Base-by-base conservation (phyloP, 2,888 invertebrate species). In the Amphipoea oculea region DNA sequence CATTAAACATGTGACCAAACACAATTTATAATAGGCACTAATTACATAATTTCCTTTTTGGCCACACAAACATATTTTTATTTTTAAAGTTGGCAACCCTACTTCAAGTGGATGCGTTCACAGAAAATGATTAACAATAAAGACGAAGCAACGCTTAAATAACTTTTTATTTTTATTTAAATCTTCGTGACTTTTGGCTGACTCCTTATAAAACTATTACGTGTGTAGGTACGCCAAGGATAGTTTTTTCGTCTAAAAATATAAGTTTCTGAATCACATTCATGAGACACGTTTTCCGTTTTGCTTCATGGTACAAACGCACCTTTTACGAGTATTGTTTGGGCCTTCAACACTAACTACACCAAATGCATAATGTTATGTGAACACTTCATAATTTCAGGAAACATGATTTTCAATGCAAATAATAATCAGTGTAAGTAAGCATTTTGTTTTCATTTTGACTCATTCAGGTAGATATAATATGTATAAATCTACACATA, bases 41-140 rank as follows among this genome's bases (percentile, higher is more conserved):
- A 83, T 85, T 80, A 83, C 60, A 78, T 82, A 82, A 86, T 82
- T 78, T 79, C 78, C 74, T 79, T 73, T 80, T 88, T 88, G 84
- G 82, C 82, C 68, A 76, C 63, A 29, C 72, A 48, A 62, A 66
- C 36, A 42, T 60, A 7, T 51, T 74, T 69, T 87, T 83, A 83
- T 86, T 88, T 88, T 73, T 86, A 84, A 72, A 72, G 62, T 86
- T 85, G 89, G 89, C 90, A 89, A 65, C 90, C 89, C 89, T 89
- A 29, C 54, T 5, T 71, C 70, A 85, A 78, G 69, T 81, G 76
- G 73, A 85, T 80, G 71, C 74, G 79, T 83, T 86, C 80, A 85
- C 85, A 68, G 78, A 89, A 88, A 88, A 82, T 82, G 69, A 85
- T 89, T 79, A 88, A 85, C 85, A 88, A 76, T 86, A 84, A 63